A percentile compares a stretch with the other conserved stretches of the same genome.
phyloP scores from a whole-genome alignment of 2,797 vertebrate species.

The Labroides dimidiatus region DNA sequence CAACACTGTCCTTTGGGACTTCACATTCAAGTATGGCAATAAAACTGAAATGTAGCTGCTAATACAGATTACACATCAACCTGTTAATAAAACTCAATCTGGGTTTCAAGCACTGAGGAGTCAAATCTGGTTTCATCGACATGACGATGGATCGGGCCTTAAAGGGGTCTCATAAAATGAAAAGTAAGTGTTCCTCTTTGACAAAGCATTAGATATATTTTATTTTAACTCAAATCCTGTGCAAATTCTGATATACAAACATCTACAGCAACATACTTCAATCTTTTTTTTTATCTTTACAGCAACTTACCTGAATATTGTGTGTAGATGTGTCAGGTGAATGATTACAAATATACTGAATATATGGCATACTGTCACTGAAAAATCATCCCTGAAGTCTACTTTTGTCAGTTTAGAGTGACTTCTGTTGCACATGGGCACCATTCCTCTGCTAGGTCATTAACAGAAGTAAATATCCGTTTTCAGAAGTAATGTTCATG shows the following conservation, averaged over 20 bases:
- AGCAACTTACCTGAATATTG: constrained; percentile 12
- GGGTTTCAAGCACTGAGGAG: background rate
- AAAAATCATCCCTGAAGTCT: background rate
- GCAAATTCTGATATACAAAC: background rate
- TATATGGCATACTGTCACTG: background rate
- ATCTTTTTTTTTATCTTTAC: background rate
- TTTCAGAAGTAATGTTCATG: background rate
- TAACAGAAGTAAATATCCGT: constrained; percentile 1
- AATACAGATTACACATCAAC: background rate
- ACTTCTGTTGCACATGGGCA: background rate
- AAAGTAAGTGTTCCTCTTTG: background rate
- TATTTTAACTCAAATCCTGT: background rate
- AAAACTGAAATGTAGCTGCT: constrained; percentile 17
- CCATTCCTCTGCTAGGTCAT: background rate
- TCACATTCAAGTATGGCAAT: constrained; percentile 9
- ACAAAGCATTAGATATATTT: background rate
- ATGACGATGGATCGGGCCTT: background rate
- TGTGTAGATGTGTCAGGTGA: constrained; percentile 3
- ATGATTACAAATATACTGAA: constrained; percentile 1
- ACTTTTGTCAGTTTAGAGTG: background rate
- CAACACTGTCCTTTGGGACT: constrained; percentile 21
- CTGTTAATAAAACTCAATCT: background rate
- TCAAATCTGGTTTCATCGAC: constrained; percentile 7
- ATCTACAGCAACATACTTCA: constrained; percentile 2
- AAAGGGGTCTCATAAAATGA: constrained; percentile 1